Conservation (phyloP, 1,140 invertebrate species). For the Drosophila bocki region DNA sequence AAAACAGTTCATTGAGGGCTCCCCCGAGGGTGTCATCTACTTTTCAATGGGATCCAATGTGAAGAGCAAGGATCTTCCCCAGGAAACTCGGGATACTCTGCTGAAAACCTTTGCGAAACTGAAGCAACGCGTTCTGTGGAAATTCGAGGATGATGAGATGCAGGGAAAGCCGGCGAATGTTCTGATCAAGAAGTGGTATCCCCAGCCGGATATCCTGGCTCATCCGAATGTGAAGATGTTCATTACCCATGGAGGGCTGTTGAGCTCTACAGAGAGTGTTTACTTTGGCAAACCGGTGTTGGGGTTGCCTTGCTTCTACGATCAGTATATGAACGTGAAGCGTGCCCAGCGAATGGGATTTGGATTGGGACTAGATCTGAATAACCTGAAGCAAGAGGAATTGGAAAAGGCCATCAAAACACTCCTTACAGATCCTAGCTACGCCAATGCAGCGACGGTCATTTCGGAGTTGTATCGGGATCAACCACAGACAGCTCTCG, state of each 20-base stretch:
- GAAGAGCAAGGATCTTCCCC: constrained; percentile 86
- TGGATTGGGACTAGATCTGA: constrained; percentile 82
- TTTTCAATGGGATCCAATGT: constrained; percentile 89
- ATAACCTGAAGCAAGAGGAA: constrained; percentile 74
- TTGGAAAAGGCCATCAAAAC: constrained; percentile 73
- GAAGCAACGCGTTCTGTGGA: constrained; percentile 89
- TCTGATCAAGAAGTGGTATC: constrained; percentile 88
- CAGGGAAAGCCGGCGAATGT: constrained; percentile 87
- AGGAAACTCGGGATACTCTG: constrained; percentile 85
- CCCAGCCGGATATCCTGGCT: constrained; percentile 89
- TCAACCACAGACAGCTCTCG: constrained; percentile 87
- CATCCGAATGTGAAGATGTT: constrained; percentile 89
- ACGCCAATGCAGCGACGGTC: constrained; percentile 82
- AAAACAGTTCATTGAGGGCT: constrained; percentile 86
- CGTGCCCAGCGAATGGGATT: constrained; percentile 85
- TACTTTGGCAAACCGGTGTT: constrained; percentile 90
- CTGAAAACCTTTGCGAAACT: constrained; percentile 87
- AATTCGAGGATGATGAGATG: constrained; percentile 88
- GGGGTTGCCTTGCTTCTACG: constrained; percentile 89
- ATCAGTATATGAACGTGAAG: constrained; percentile 87
- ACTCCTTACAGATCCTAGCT: constrained; percentile 77
- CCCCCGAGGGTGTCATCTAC: constrained; percentile 87
- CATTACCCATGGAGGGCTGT: constrained; percentile 90
- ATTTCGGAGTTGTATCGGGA: constrained; percentile 87
- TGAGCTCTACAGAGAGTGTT: constrained; percentile 90